Percentiles rank a stretch among this genome's conserved stretches.
phyloP scores from a whole-genome alignment of 2,797 vertebrate species.

The Triplophysa yarkandensis region DNA sequence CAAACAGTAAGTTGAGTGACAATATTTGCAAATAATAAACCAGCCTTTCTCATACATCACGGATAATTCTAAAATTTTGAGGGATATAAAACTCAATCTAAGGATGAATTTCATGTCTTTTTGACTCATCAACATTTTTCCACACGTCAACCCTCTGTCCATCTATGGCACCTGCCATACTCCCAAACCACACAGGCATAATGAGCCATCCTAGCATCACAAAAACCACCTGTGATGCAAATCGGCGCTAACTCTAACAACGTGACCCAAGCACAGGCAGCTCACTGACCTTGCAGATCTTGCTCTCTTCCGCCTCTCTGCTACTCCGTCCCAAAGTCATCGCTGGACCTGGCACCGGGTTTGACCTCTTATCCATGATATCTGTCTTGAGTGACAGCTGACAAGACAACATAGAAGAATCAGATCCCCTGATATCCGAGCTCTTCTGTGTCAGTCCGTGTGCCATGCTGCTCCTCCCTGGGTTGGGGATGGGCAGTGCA shows the following conservation, averaged over 20 bases:
- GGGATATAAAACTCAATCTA: background rate
- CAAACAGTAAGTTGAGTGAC: conserved; percentile 1
- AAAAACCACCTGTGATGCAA: conserved; percentile 56
- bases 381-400: conserved; percentile 86
- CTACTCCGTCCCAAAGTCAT: conserved; percentile 39
- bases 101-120: background rate
- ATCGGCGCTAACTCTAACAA: background rate
- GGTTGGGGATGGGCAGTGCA: conserved; percentile 86
- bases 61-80: background rate
- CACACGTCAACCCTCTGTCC: background rate
- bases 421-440: conserved; percentile 76
- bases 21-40: conserved; percentile 16
- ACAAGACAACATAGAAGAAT: conserved; percentile 76
- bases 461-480: conserved; percentile 57
- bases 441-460: conserved; percentile 78
- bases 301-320: conserved; percentile 86
- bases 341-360: conserved; percentile 41
- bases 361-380: conserved; percentile 76
- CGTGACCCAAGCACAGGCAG: background rate
- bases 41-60: background rate
- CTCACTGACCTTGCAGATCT: conserved; percentile 86
- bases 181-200: background rate
- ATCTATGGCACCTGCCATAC: conserved; percentile 23
- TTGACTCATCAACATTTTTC: background rate
- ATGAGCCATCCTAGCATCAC: background rate